A percentile compares a stretch with the other conserved stretches of the same genome.
Conservation (phyloP, 2,797 vertebrate genomes). For the Takifugu ocellatus region DNA sequence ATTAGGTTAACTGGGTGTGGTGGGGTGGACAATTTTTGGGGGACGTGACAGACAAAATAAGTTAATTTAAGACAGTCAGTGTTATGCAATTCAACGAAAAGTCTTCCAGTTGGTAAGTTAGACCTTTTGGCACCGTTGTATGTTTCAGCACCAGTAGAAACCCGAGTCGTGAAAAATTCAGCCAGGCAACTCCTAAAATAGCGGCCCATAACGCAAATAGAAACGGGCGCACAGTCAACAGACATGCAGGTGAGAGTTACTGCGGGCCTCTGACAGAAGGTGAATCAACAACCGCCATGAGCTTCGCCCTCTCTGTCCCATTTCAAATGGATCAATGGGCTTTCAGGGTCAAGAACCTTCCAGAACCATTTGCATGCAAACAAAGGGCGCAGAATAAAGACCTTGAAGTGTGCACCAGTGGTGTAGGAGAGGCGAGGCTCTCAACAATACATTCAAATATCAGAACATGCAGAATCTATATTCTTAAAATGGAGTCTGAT, state of each 20-base stretch:
- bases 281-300: slow-evolving; percentile 29
- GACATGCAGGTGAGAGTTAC: slow-evolving; percentile 35
- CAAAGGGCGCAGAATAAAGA: slow-evolving; percentile 22
- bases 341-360: slow-evolving; percentile 14
- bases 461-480: not conserved
- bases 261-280: slow-evolving; percentile 13
- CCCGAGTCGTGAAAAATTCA: slow-evolving; percentile 29
- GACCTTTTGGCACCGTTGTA: not conserved
- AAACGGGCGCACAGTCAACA: slow-evolving; percentile 29
- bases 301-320: slow-evolving; percentile 28
- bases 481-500: not conserved
- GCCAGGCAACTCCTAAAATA: slow-evolving; percentile 31
- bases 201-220: slow-evolving; percentile 21
- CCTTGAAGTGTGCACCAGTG: slow-evolving; percentile 4
- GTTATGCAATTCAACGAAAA: too few relatives aligned
- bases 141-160: not conserved
- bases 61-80: too few relatives aligned
- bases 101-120: not conserved
- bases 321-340: slow-evolving; percentile 39
- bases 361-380: slow-evolving; percentile 12
- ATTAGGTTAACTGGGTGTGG: too few relatives aligned
- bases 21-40: too few relatives aligned
- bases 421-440: not conserved
- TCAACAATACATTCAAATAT: slow-evolving; percentile 1
- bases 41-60: too few relatives aligned